Conservation (phyloP, 2,113 vertebrate species). For the Crotalus viridis region DNA sequence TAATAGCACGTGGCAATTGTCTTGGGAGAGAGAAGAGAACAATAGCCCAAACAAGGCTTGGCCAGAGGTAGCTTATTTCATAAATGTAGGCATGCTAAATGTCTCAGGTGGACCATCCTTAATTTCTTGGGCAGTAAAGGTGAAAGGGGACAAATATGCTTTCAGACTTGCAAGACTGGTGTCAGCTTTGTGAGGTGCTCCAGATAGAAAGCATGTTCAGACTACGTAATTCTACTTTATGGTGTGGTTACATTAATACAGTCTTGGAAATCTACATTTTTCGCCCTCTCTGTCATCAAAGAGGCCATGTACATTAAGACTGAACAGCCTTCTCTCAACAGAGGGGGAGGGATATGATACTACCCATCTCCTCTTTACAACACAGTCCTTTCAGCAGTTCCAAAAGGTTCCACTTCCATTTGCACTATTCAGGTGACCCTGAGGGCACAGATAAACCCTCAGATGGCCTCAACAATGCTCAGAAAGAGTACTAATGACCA, state of each 20-base stretch:
- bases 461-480: no score
- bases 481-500: no score
- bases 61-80: background rate
- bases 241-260: background rate
- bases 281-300: background rate
- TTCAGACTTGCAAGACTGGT: background rate
- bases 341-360: no score
- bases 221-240: background rate
- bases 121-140: background rate
- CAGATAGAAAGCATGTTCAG: no score
- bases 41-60: background rate
- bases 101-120: background rate
- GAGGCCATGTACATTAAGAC: no score
- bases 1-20: background rate
- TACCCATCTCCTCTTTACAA: no score
- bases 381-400: no score
- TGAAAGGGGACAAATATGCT: background rate
- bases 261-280: background rate
- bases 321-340: no score
- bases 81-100: background rate
- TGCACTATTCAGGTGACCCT: no score
- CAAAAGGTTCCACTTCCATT: no score
- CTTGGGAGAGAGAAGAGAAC: background rate
- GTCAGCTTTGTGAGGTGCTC: background rate
- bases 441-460: no score